A percentile compares a stretch with the other conserved stretches of the same genome.
These are phyloP conservation scores for Troides aeacus DNA, from an alignment of 2,888 invertebrate genomes.

Conservation along the genomic window DNA sequence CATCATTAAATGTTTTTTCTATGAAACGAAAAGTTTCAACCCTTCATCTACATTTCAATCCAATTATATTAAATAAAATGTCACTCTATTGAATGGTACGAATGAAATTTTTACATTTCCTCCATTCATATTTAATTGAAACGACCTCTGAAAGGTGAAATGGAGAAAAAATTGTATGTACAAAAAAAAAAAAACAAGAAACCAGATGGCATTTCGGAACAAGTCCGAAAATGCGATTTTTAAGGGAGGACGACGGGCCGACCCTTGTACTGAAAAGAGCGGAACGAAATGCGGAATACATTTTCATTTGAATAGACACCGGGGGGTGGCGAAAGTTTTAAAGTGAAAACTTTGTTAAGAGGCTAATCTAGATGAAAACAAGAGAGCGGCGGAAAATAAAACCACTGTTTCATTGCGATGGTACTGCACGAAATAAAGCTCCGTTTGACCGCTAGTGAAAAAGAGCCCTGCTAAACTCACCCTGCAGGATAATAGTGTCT, in stretches of 20 bases:
- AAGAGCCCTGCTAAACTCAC: too few species aligned
- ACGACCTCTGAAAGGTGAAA: neutral
- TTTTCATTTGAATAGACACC: slow-evolving; percentile 29
- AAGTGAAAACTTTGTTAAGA: slow-evolving; percentile 28
- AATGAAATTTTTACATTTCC: neutral
- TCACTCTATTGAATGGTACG: too few species aligned
- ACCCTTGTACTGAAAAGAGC: slow-evolving; percentile 12
- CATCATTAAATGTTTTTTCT: too few species aligned
- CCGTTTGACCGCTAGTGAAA: too few species aligned
- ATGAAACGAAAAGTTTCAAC: neutral
- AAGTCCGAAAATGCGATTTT: slow-evolving; percentile 16
- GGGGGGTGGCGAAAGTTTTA: slow-evolving; percentile 19
- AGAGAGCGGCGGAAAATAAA: slow-evolving; percentile 13
- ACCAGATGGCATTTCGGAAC: slow-evolving; percentile 6
- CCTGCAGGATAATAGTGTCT: too few species aligned
- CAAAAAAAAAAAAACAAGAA: slow-evolving; percentile 4
- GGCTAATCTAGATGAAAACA: slow-evolving; percentile 26
- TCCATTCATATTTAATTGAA: neutral
- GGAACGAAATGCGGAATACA: slow-evolving; percentile 25
- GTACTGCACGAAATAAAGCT: slow-evolving; percentile 11
- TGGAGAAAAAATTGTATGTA: neutral
- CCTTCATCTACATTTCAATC: neutral
- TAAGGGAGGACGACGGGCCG: neutral
- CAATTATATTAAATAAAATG: too few species aligned
- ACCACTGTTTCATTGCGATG: slow-evolving; percentile 15